Conservation (phyloP, 2,888 invertebrate genomes). For the Mesochorus sp. region DNA sequence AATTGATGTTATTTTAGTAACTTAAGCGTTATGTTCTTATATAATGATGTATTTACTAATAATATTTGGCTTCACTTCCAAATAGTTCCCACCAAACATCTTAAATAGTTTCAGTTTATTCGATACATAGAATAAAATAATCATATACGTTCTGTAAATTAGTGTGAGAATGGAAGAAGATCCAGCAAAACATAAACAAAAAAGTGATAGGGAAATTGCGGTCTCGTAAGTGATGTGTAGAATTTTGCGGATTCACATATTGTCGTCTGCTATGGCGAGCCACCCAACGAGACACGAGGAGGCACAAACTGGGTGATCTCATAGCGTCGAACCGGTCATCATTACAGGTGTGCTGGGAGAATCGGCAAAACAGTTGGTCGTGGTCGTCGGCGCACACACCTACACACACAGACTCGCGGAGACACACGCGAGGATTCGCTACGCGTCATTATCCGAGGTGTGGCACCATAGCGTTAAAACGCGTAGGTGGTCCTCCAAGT, state of each 20-base stretch:
- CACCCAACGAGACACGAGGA: background rate
- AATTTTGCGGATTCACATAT: background rate
- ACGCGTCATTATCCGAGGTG: conserved; percentile 79
- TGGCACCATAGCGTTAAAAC: conserved; percentile 70
- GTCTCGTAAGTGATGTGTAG: no score
- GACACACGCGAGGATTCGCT: conserved; percentile 68
- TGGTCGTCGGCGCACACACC: background rate
- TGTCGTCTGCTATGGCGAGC: background rate
- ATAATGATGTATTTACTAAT: no score
- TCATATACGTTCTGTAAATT: no score
- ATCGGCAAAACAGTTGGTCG: conserved; percentile 68
- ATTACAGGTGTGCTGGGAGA: conserved; percentile 64
- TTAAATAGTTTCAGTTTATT: no score
- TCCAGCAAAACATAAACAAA: no score
- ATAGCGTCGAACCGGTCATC: conserved; percentile 74
- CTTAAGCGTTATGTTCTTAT: no score
- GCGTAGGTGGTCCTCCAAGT: conserved; percentile 74
- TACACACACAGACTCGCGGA: background rate
- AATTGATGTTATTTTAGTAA: no score
- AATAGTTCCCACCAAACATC: no score
- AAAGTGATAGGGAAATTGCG: background rate
- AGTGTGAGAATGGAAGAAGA: no score
- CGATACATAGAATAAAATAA: no score
- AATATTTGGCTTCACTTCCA: no score
- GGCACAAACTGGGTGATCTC: conserved; percentile 23